Percentiles rank a stretch among this genome's conserved stretches.
Conservation (phyloP, 1,140 invertebrate genomes). For the Tachypleus tridentatus region DNA sequence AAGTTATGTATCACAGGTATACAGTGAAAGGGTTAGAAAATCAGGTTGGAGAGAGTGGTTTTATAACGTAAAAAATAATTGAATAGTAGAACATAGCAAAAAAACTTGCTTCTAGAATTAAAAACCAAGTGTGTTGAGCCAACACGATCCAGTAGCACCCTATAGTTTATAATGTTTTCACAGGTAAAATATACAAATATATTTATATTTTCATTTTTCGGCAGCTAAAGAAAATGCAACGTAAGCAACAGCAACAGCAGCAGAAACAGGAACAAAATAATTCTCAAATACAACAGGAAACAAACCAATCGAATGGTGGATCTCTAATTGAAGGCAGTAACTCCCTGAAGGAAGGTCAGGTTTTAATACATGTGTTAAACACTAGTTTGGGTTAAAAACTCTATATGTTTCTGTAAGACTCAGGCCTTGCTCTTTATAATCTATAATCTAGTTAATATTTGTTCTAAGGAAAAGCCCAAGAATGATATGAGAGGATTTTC, state of each 20-base stretch:
- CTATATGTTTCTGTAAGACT: not conserved
- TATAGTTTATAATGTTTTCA: not conserved
- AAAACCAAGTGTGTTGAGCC: conserved; percentile 4
- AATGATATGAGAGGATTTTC: not conserved
- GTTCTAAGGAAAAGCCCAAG: not conserved
- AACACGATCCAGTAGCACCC: not conserved
- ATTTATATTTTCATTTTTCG: conserved; percentile 9
- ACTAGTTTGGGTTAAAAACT: not conserved
- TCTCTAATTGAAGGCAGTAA: conserved; percentile 15
- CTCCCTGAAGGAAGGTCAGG: conserved; percentile 14
- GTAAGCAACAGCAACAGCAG: conserved; percentile 26
- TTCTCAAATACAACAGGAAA: conserved; percentile 11
- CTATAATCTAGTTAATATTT: not conserved
- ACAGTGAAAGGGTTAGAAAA: not conserved
- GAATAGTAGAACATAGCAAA: not conserved
- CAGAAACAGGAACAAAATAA: conserved; percentile 17
- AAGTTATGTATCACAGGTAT: no score
- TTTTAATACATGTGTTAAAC: conserved; percentile 11
- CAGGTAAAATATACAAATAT: conserved; percentile 3
- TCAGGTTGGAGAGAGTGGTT: not conserved
- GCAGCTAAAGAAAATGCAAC: conserved; percentile 27
- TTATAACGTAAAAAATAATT: not conserved
- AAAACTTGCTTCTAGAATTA: not conserved
- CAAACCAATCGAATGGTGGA: conserved; percentile 6
- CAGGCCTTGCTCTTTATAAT: not conserved